A percentile compares a stretch with the other conserved stretches of the same genome.
Evolutionary conservation across 1,140 invertebrate genomes (phyloP).

Genomic region (Pristionchus pacificus): DNA sequence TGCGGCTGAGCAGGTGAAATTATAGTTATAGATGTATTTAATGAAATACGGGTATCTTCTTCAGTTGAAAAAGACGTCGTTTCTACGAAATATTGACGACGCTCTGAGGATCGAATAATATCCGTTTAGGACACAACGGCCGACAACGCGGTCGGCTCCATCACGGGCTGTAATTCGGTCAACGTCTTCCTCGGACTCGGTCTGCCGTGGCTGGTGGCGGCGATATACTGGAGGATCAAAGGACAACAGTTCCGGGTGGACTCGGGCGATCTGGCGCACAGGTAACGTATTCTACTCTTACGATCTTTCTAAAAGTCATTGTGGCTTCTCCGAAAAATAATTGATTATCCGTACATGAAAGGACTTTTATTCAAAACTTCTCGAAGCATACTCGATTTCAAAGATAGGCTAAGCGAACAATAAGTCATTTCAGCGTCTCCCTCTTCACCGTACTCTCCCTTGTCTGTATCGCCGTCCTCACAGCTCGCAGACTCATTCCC

Average conservation of each 20-base stretch:
- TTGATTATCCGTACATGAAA: too few relatives aligned
- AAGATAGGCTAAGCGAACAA: too few relatives aligned
- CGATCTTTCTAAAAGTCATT: too few relatives aligned
- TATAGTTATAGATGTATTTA: too few relatives aligned
- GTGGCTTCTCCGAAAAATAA: too few relatives aligned
- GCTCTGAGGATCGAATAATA: too few relatives aligned
- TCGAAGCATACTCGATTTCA: too few relatives aligned
- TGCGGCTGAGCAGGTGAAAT: constrained; percentile 67
- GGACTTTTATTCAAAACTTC: too few relatives aligned
- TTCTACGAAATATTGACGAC: too few relatives aligned
- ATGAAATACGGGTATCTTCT: too few relatives aligned
- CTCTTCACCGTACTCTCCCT: constrained; percentile 63
- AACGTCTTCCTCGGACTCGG: constrained; percentile 73
- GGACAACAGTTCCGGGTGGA: constrained; percentile 40
- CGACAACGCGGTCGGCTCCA: constrained; percentile 93
- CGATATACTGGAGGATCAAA: constrained; percentile 47
- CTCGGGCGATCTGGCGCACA: constrained; percentile 62
- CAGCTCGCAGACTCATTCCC: constrained; percentile 32
- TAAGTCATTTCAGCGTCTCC: constrained; percentile 62
- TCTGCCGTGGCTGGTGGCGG: constrained; percentile 52
- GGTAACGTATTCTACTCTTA: too few relatives aligned
- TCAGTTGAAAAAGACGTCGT: too few relatives aligned
- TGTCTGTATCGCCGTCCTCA: constrained; percentile 65
- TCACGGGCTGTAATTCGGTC: constrained; percentile 78
- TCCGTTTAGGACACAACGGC: constrained; percentile 91